Evolutionary conservation across 1,140 invertebrate species (phyloP), one percentile per base, ranked within the genome.

Genomic region (Formica exsecta): DNA sequence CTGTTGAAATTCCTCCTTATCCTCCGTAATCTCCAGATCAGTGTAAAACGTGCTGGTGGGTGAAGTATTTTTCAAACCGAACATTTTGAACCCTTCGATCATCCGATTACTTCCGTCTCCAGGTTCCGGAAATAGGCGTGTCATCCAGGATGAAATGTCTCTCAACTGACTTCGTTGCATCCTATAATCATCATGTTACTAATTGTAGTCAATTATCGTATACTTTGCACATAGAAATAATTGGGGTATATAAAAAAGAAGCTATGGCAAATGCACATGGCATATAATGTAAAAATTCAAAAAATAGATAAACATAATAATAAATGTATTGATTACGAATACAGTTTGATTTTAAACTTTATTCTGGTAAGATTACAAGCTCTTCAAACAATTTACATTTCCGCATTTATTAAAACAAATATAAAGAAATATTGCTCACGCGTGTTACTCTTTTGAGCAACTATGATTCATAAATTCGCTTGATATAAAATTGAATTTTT

Each of bases 1-100:
- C 25, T 73, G 79, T 9, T 59, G 54, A 25, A 85, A 76, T 32
- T 91, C 86, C 32, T 83, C 64, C n/a, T 81, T 66, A 68, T 93
- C 92, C 7, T 92, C 89, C 4, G 89, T 86, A 0, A 86, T 89
- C 7, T 93, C 92, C 44, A 95, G 84, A 86, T 95, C 92, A 0
- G 94, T 94, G 44, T 95, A 95, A 88, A 95, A 95, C 13, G 88
- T 95, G 65, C 95, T 95, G 11, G 93, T 94, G 0, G 93, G 86
- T 62, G 92, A 86, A 62, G 76, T 92, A 22, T 73, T 92, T 83
- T 94, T 95, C 32, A 94, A 94, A 66, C 93, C 88, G 87, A 95
- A 95, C 95, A 95, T 95, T 65, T 94, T 94, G 84, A 92, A 87
- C 29, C 90, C 90, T 25, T 92, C 90, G 36, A 66, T 65, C 77